Evolutionary conservation across 2,113 vertebrate species (phyloP).

Genomic region (Pelecanus crispus): DNA sequence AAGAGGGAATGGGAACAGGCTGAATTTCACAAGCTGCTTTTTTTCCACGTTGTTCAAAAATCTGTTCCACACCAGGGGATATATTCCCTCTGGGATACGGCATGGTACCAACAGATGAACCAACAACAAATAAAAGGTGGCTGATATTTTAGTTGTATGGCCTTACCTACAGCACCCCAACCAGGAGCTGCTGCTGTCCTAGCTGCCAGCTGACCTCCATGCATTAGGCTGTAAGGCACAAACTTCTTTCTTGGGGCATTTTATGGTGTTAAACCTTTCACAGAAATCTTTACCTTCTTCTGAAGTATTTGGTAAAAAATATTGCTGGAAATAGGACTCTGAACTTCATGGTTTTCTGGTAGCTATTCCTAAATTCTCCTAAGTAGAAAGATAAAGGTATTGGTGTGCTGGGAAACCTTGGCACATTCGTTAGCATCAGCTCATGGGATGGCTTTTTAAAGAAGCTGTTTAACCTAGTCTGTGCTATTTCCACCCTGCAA

Average conservation of each 20-base stretch:
- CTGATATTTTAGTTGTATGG: not conserved
- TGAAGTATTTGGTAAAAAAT: not conserved
- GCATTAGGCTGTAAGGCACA: not conserved
- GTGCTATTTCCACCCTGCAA: not conserved
- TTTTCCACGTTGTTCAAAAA: not conserved
- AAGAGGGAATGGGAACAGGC: not conserved
- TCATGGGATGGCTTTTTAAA: not conserved
- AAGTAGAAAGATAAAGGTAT: not conserved
- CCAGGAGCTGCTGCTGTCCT: not conserved
- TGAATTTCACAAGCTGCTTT: not conserved
- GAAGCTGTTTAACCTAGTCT: not conserved
- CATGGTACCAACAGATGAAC: not conserved
- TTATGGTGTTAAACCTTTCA: not conserved
- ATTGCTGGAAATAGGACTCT: not conserved
- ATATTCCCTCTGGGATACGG: not conserved
- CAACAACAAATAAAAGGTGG: not conserved
- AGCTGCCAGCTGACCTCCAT: not conserved
- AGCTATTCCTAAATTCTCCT: not conserved
- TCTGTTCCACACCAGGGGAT: not conserved
- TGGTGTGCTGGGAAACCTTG: not conserved
- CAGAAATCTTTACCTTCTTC: not conserved
- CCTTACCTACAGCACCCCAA: not conserved
- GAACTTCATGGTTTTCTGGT: not conserved
- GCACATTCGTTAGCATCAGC: accelerated
- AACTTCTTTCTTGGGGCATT: not conserved